Evolutionary conservation across 1,140 invertebrate genomes (phyloP).

Genomic region (Tetramorium parvispinum): DNA sequence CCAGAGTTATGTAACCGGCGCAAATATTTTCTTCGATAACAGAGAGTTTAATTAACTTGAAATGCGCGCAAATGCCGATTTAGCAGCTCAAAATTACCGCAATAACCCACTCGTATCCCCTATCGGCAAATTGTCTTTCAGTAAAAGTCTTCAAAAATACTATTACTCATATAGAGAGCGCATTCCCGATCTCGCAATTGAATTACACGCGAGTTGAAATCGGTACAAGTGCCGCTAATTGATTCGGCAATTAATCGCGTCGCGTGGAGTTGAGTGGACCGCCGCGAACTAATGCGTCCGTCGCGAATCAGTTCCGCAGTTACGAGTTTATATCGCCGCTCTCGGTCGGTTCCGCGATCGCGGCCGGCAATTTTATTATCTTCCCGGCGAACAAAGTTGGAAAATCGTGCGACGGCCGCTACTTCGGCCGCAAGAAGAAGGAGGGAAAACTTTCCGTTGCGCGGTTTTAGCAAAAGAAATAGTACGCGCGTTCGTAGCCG

Average conservation of each 20-base stretch:
- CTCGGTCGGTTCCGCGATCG: conserved; percentile 5
- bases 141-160: background rate
- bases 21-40: conserved; percentile 32
- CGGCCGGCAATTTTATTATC: conserved; percentile 53
- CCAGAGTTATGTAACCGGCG: background rate
- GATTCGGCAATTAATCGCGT: conserved; percentile 39
- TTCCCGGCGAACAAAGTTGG: conserved; percentile 53
- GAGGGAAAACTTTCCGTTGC: conserved; percentile 35
- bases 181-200: background rate
- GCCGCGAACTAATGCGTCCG: background rate
- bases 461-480: conserved; percentile 38
- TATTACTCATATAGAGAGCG: background rate
- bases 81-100: background rate
- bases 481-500: background rate
- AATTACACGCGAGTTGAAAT: conserved; percentile 17
- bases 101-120: background rate
- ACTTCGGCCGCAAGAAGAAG: background rate
- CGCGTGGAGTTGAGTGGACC: background rate
- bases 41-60: conserved; percentile 32
- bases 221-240: conserved; percentile 27
- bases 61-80: background rate
- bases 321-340: conserved; percentile 7
- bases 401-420: background rate
- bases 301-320: conserved; percentile 33
- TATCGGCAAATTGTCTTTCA: background rate